A percentile compares a stretch with the other conserved stretches of the same genome.
These are phyloP conservation scores for Coenobita brevimanus DNA, from an alignment of 1,140 invertebrate genomes.

Conservation along the genomic window DNA sequence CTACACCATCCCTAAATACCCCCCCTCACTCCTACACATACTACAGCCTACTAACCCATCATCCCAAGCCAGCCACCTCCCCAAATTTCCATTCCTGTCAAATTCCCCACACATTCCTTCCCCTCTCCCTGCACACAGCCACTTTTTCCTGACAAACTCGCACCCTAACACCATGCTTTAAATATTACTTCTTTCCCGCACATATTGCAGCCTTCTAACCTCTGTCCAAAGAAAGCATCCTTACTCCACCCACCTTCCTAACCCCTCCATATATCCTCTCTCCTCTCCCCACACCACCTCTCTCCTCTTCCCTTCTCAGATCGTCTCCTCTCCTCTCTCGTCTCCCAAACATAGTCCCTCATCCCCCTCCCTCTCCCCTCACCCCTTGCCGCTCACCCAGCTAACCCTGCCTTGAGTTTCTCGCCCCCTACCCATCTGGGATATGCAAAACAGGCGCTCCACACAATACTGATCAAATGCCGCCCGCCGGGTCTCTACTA, in stretches of 20 bases:
- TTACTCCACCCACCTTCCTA: too few relatives aligned
- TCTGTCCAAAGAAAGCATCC: too few relatives aligned
- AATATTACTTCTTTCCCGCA: too few relatives aligned
- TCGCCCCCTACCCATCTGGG: constrained; percentile 21
- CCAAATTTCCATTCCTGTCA: neutral
- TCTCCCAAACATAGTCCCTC: neutral
- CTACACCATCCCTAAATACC: neutral
- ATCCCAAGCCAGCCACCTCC: neutral
- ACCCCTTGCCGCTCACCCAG: neutral
- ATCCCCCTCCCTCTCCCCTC: neutral
- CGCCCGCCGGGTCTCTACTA: constrained; percentile 7
- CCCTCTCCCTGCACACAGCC: neutral
- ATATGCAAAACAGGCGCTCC: constrained; percentile 42
- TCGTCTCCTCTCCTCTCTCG: too few relatives aligned
- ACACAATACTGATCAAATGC: constrained; percentile 41
- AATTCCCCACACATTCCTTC: neutral
- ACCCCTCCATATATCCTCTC: neutral
- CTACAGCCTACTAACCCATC: neutral
- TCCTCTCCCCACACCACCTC: neutral
- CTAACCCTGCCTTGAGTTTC: neutral
- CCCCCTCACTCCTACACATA: neutral
- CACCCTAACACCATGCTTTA: too few relatives aligned
- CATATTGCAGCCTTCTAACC: too few relatives aligned
- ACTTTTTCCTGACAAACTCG: neutral
- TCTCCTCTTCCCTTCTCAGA: neutral